phyloP scores from a whole-genome alignment of 2,888 invertebrate genomes.

The Acronicta aceris region DNA sequence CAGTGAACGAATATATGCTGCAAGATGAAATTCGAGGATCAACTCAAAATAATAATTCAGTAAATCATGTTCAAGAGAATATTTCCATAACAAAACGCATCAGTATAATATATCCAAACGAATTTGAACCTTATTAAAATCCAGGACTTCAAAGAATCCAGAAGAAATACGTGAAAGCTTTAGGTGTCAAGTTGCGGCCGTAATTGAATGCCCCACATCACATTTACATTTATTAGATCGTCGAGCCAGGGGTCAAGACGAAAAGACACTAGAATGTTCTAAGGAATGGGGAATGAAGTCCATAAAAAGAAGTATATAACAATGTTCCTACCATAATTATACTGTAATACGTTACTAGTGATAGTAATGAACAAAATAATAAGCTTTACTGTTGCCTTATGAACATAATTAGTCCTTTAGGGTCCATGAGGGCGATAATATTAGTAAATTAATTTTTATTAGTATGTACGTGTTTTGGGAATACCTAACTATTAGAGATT shows the following conservation, averaged over 20 bases:
- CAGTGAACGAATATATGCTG: no score
- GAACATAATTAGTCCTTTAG: neutral
- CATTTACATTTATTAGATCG: constrained; percentile 44
- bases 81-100: no score
- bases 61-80: no score
- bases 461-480: neutral
- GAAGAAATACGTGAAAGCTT: constrained; percentile 8
- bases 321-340: neutral
- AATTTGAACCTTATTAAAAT: neutral
- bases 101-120: neutral
- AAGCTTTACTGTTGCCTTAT: neutral
- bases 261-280: constrained; percentile 25
- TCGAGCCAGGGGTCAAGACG: constrained; percentile 12
- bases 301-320: neutral
- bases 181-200: constrained; percentile 26
- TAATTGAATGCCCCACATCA: constrained; percentile 42
- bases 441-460: neutral
- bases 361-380: constrained; percentile 2
- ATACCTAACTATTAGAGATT: neutral
- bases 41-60: no score
- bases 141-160: neutral
- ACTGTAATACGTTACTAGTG: neutral
- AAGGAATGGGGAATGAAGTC: neutral
- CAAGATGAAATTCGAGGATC: no score
- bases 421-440: no score